phyloP scores from a whole-genome alignment of 1,140 invertebrate genomes.

The Lasioglossum baleicum region DNA sequence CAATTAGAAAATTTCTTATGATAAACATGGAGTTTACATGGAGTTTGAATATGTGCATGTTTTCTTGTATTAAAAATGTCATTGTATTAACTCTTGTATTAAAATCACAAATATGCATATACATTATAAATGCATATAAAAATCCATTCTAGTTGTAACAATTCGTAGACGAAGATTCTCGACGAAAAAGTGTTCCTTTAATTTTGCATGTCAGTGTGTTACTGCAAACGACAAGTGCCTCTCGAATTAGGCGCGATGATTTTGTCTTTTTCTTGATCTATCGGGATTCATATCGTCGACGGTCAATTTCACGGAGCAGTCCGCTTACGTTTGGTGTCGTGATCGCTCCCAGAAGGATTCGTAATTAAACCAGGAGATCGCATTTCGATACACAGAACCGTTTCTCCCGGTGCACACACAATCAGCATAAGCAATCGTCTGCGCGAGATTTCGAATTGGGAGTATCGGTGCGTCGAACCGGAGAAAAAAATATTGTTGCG shows the following conservation, averaged over 20 bases:
- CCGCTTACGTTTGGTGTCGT: constrained; percentile 34
- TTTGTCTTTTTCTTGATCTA: constrained; percentile 1
- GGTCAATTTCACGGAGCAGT: constrained; percentile 35
- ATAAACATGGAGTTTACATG: no score
- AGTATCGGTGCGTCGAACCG: constrained; percentile 38
- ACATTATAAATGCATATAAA: no score
- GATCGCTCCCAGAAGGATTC: constrained; percentile 69
- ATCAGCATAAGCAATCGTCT: constrained; percentile 50
- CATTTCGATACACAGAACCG: constrained; percentile 60
- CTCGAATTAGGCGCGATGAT: background rate
- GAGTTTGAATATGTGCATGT: no score
- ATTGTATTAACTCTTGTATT: no score
- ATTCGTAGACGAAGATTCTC: no score
- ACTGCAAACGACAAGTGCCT: no score
- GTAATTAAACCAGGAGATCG: constrained; percentile 67
- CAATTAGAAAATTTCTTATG: no score
- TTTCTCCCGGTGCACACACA: constrained; percentile 56
- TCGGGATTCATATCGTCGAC: constrained; percentile 18
- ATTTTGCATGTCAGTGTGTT: no score
- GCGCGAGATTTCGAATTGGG: constrained; percentile 40
- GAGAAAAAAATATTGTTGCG: constrained; percentile 52
- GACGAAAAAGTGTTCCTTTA: no score
- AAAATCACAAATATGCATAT: no score
- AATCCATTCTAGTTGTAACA: no score
- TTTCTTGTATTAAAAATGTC: no score